Conservation (phyloP, 2,113 vertebrate species). For the Acanthisitta chloris region DNA sequence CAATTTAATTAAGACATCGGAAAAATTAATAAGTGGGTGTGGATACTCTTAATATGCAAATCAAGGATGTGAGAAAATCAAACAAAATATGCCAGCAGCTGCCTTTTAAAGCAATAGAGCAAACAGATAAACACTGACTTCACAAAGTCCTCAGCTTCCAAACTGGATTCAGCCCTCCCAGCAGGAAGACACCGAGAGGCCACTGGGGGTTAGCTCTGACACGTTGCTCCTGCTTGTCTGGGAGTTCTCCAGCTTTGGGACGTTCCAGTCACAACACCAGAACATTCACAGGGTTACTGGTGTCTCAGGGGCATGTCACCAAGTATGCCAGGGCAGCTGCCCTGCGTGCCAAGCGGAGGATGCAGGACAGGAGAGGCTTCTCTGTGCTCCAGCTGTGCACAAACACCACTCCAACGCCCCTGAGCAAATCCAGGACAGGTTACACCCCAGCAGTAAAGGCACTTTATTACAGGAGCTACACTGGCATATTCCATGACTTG, state of each 20-base stretch:
- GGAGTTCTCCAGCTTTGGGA: not conserved
- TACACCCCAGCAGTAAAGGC: not conserved
- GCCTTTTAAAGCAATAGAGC: not conserved
- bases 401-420: not conserved
- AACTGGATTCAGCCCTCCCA: not conserved
- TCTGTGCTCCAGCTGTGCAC: not conserved
- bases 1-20: not conserved
- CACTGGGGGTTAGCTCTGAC: not conserved
- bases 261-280: not conserved
- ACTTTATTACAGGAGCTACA: not conserved
- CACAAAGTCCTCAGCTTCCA: not conserved
- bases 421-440: rapidly evolving
- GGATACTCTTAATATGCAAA: not conserved
- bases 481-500: not conserved
- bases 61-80: not conserved
- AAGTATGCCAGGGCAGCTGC: no score
- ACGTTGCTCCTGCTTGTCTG: not conserved
- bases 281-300: not conserved
- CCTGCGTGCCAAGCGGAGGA: not conserved
- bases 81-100: not conserved
- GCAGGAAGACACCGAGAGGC: not conserved
- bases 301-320: not conserved
- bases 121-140: not conserved
- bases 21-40: not conserved
- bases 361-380: not conserved